Percentiles rank a stretch among this genome's conserved stretches.
Evolutionary conservation across 2,888 invertebrate species (phyloP).

Genomic region (Thera britannica): DNA sequence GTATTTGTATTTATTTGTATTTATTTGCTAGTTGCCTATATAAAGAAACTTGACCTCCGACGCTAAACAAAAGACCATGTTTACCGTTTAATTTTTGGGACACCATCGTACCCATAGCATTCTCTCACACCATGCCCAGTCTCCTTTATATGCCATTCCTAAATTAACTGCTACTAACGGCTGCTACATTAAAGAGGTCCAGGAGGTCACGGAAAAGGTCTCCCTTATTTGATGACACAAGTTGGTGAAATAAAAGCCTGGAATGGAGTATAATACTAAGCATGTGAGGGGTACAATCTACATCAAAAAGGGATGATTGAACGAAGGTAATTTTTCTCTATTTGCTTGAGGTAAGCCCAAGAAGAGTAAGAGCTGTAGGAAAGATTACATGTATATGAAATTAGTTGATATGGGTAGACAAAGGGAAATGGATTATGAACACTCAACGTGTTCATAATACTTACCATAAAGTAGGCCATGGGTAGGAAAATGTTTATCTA

Average conservation of each 20-base stretch:
- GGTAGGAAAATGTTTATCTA: too few relatives aligned
- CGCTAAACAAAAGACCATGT: too few relatives aligned
- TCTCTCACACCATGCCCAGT: background rate
- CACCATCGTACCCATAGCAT: background rate
- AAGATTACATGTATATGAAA: too few relatives aligned
- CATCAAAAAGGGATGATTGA: background rate
- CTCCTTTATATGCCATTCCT: slow-evolving; percentile 30
- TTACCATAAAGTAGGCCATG: too few relatives aligned
- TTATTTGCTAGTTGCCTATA: too few relatives aligned
- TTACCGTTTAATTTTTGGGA: background rate
- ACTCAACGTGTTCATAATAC: too few relatives aligned
- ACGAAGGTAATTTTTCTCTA: background rate
- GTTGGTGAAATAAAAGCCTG: slow-evolving; percentile 28
- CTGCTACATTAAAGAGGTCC: slow-evolving; percentile 47
- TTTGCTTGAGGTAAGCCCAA: too few relatives aligned
- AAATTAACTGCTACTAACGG: slow-evolving; percentile 42
- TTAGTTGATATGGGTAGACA: too few relatives aligned
- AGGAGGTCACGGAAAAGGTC: slow-evolving; percentile 50
- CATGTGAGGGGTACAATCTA: background rate
- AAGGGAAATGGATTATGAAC: too few relatives aligned
- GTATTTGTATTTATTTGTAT: too few relatives aligned
- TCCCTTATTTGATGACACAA: slow-evolving; percentile 56
- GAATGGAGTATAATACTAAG: slow-evolving; percentile 2
- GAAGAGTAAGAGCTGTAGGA: too few relatives aligned
- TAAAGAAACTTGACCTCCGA: too few relatives aligned